These are phyloP conservation scores for Drosophila pseudotakahashii DNA, from an alignment of 2,888 invertebrate species.

Conservation along the genomic window DNA sequence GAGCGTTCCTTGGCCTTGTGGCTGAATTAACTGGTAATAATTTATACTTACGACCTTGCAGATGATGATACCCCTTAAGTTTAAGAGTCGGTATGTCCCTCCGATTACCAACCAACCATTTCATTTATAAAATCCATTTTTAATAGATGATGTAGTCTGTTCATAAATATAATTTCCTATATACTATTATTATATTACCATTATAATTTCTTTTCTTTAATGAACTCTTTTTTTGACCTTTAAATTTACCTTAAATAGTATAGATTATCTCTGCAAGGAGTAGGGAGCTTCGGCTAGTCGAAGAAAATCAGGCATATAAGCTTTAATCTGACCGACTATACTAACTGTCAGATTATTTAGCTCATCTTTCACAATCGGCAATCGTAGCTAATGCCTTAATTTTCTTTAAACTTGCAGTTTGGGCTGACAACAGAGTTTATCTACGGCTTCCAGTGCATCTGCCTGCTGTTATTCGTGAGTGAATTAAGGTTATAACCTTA, in stretches of 20 bases:
- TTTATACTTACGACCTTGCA: slow-evolving; percentile 32
- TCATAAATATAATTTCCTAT: background rate
- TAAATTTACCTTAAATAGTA: background rate
- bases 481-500: background rate
- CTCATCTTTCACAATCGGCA: background rate
- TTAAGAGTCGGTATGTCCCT: background rate
- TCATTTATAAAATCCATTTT: background rate
- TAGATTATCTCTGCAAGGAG: background rate
- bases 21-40: slow-evolving; percentile 51
- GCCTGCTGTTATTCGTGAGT: slow-evolving; percentile 7
- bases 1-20: slow-evolving; percentile 21
- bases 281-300: slow-evolving; percentile 20
- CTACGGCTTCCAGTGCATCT: slow-evolving; percentile 7
- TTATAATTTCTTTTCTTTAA: background rate
- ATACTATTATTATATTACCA: too few species aligned
- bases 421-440: background rate
- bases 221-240: background rate
- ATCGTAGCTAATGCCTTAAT: slow-evolving; percentile 47
- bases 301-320: slow-evolving; percentile 12
- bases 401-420: slow-evolving; percentile 66
- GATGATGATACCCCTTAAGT: slow-evolving; percentile 4
- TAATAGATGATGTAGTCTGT: background rate
- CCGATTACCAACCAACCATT: background rate
- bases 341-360: slow-evolving; percentile 3
- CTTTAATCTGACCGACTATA: slow-evolving; percentile 1